phyloP scores from a whole-genome alignment of 2,888 invertebrate genomes.

The Cacoxenus indagator region DNA sequence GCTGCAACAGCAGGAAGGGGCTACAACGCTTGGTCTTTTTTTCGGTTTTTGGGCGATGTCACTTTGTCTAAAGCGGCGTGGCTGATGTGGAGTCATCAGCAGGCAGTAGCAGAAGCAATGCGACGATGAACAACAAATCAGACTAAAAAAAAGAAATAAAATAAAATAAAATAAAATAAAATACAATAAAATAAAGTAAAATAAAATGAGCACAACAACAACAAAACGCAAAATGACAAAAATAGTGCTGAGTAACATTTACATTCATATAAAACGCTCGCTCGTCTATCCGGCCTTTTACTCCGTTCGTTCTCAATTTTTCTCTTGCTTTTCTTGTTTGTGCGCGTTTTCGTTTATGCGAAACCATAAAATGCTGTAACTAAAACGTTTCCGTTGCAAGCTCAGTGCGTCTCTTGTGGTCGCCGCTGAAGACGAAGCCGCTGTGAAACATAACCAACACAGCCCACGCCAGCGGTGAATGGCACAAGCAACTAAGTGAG shows the following conservation, averaged over 20 bases:
- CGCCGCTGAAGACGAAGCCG: background rate
- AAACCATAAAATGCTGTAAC: slow-evolving; percentile 12
- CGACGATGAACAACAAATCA: background rate
- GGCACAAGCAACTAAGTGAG: background rate
- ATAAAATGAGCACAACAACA: background rate
- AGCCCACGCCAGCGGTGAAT: background rate
- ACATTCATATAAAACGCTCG: background rate
- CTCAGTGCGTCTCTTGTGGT: background rate
- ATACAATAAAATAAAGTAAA: background rate
- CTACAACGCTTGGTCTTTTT: background rate
- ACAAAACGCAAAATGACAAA: slow-evolving; percentile 1
- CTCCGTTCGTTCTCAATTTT: background rate
- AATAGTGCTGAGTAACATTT: slow-evolving; percentile 14
- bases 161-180: background rate
- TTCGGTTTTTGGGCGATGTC: background rate
- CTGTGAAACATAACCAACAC: background rate
- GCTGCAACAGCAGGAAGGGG: background rate
- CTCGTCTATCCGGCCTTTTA: background rate
- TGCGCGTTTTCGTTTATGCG: background rate
- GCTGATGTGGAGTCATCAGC: no score
- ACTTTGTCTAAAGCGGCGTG: background rate
- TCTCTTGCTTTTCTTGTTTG: background rate
- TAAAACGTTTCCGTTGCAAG: slow-evolving; percentile 16
- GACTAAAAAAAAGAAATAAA: background rate
- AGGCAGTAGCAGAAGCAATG: background rate